Evolutionary conservation across 2,113 vertebrate genomes (phyloP).

Genomic region (Trogon melanurus): DNA sequence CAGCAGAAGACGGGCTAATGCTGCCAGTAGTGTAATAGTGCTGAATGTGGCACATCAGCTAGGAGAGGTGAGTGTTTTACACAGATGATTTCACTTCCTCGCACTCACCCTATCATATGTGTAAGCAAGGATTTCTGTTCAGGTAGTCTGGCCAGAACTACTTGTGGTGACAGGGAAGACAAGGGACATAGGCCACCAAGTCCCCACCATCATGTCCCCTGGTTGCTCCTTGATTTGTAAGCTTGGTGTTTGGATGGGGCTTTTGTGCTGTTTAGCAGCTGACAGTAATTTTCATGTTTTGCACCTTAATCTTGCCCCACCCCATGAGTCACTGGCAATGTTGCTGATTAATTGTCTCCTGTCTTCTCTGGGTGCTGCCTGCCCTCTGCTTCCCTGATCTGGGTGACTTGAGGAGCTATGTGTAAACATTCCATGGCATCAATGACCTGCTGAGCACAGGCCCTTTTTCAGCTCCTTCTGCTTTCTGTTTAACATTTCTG

Average conservation of each 20-base stretch:
- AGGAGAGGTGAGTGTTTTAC: background rate
- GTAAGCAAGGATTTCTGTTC: background rate
- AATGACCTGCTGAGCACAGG: background rate
- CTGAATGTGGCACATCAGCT: fast-evolving
- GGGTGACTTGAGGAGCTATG: background rate
- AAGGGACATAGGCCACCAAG: background rate
- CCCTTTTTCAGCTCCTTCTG: background rate
- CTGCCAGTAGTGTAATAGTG: background rate
- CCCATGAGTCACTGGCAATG: background rate
- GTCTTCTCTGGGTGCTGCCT: background rate
- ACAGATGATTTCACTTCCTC: background rate
- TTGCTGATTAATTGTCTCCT: background rate
- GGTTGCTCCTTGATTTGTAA: background rate
- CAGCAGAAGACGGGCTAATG: background rate
- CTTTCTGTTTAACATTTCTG: background rate
- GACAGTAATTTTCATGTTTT: background rate
- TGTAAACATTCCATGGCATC: fast-evolving
- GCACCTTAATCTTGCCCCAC: fast-evolving
- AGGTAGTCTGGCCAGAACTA: background rate
- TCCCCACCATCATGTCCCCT: background rate
- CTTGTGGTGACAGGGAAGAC: fast-evolving
- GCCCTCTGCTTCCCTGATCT: background rate
- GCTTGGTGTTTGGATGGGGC: background rate
- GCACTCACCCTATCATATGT: fast-evolving
- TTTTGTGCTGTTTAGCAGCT: background rate